Percentiles rank a stretch among this genome's conserved stretches.
phyloP scores from a whole-genome alignment of 2,888 invertebrate genomes.

The Chironomus riparius region DNA sequence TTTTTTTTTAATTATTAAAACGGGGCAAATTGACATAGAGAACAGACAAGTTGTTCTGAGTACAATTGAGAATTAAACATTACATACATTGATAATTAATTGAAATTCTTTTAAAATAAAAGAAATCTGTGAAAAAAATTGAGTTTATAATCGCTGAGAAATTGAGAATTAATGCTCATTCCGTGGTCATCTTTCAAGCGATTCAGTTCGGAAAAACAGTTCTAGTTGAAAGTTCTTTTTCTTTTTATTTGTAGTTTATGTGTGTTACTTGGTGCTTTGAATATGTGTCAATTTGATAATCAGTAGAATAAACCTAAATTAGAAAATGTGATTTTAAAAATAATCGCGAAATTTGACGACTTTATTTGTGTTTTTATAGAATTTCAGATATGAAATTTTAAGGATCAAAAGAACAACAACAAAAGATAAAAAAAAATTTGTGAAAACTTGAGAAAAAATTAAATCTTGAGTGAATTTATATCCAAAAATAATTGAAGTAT shows the following conservation, averaged over 20 bases:
- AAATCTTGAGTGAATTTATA: neutral
- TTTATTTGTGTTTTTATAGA: neutral
- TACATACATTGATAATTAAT: constrained; percentile 4
- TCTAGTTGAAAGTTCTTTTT: neutral
- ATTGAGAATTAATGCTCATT: constrained; percentile 21
- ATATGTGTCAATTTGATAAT: constrained; percentile 14
- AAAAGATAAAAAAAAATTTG: neutral
- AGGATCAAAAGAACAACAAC: neutral
- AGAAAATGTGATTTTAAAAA: constrained; percentile 2
- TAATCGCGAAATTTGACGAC: neutral
- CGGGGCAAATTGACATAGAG: constrained; percentile 9
- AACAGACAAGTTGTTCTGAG: neutral
- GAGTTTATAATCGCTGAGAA: constrained; percentile 24
- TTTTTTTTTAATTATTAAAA: neutral
- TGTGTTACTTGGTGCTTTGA: constrained; percentile 8
- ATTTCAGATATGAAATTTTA: neutral
- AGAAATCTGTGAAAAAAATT: constrained; percentile 1
- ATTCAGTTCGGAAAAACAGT: neutral
- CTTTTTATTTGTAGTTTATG: too few relatives aligned
- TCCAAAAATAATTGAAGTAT: neutral
- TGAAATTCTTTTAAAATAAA: constrained; percentile 4
- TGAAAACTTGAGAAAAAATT: neutral
- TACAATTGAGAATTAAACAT: neutral
- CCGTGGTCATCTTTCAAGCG: constrained; percentile 17
- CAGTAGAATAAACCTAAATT: neutral